Conservation (phyloP, 2,797 vertebrate genomes). For the Fistularia tabacaria region DNA sequence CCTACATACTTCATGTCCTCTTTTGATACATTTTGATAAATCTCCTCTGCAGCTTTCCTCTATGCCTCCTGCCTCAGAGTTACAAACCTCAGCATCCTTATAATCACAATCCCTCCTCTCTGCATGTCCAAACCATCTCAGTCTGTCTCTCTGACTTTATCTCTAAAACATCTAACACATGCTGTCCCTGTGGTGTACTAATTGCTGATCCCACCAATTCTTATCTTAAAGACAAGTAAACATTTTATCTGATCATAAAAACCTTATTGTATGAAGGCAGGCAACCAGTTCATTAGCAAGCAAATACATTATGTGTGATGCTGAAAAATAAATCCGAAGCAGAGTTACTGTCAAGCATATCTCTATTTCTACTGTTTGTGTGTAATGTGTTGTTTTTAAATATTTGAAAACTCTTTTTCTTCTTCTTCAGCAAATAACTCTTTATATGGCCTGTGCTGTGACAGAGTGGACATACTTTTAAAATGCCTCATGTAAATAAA, state of each 20-base stretch:
- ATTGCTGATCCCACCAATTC: too few species aligned
- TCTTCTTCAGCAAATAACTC: slow-evolving; percentile 23
- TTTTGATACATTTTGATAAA: too few species aligned
- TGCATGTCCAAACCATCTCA: too few species aligned
- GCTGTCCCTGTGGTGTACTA: too few species aligned
- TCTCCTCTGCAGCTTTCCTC: too few species aligned
- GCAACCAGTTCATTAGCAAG: slow-evolving; percentile 63
- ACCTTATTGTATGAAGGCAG: slow-evolving; percentile 25
- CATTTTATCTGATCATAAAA: slow-evolving; percentile 12
- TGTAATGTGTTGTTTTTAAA: slow-evolving; percentile 27
- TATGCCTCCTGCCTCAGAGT: too few species aligned
- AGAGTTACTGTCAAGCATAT: slow-evolving; percentile 40
- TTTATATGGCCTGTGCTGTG: slow-evolving; percentile 15
- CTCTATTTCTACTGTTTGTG: slow-evolving; percentile 44
- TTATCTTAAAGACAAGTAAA: too few species aligned
- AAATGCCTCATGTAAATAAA: slow-evolving; percentile 17
- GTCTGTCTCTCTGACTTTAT: too few species aligned
- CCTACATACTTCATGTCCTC: too few species aligned
- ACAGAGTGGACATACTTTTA: slow-evolving; percentile 6
- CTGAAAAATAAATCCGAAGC: slow-evolving; percentile 46
- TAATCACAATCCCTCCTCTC: too few species aligned
- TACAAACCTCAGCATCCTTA: too few species aligned
- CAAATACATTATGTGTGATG: slow-evolving; percentile 56
- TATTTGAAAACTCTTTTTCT: slow-evolving; percentile 36
- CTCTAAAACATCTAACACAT: too few species aligned